Percentiles rank a stretch among this genome's conserved stretches.
These are phyloP conservation scores for Heliconius eleuchia DNA, from an alignment of 1,140 invertebrate species.

Conservation along the genomic window DNA sequence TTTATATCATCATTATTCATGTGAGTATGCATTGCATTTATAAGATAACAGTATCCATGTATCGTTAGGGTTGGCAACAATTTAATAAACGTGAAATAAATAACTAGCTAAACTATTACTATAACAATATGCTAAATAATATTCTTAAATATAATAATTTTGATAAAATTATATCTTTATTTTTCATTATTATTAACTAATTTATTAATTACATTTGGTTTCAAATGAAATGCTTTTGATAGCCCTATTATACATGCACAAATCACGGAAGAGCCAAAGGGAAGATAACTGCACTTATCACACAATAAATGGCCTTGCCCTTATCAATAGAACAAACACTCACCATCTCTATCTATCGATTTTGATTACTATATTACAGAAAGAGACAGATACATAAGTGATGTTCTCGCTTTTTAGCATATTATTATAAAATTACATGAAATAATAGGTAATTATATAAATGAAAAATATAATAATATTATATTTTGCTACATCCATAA, in stretches of 20 bases:
- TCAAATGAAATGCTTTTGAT: neutral
- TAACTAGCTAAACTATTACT: neutral
- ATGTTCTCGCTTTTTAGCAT: neutral
- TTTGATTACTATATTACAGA: constrained; percentile 23
- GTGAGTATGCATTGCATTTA: neutral
- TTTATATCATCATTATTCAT: neutral
- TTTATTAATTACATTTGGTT: neutral
- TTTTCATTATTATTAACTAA: neutral
- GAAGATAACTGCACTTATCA: constrained; percentile 40
- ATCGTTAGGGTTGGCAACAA: constrained; percentile 14
- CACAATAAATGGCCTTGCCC: constrained; percentile 36
- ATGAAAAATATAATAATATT: neutral
- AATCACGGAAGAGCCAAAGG: constrained; percentile 37
- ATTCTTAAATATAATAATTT: neutral
- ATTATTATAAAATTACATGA: neutral
- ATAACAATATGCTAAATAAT: neutral
- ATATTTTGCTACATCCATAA: too few relatives aligned
- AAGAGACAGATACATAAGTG: constrained; percentile 9
- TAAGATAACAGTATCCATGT: constrained; percentile 23
- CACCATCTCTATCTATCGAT: constrained; percentile 26
- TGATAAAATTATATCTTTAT: neutral
- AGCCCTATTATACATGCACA: constrained; percentile 29
- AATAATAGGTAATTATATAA: neutral
- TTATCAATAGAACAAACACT: constrained; percentile 34
- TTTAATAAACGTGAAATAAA: neutral